Conservation (phyloP, 2,888 invertebrate genomes). For the Heliconius hortense region DNA sequence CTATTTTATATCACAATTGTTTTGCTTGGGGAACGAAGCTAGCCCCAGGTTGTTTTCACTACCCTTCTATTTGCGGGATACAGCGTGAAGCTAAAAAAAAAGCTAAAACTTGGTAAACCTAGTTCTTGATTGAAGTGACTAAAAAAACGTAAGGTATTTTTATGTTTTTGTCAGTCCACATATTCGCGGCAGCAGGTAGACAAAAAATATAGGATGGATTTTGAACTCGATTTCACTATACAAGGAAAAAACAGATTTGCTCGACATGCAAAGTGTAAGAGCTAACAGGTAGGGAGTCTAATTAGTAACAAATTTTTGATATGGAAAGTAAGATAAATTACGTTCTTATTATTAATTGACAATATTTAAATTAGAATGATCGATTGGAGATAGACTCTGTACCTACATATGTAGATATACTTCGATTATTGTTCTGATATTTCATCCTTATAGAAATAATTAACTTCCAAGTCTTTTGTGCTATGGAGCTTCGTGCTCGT, state of each 20-base stretch:
- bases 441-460: not conserved
- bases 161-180: not conserved
- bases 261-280: conserved; percentile 1
- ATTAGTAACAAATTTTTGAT: conserved; percentile 22
- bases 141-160: conserved; percentile 4
- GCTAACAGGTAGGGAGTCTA: conserved; percentile 17
- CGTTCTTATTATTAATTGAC: conserved; percentile 10
- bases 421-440: no score
- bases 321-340: conserved; percentile 17
- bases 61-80: not conserved
- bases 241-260: conserved; percentile 21
- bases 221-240: conserved; percentile 32
- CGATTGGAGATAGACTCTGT: conserved; percentile 28
- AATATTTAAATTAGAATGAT: conserved; percentile 18
- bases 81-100: conserved; percentile 1
- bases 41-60: not conserved
- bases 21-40: not conserved
- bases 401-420: no score
- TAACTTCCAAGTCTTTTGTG: not conserved
- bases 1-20: no score
- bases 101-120: no score
- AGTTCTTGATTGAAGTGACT: not conserved
- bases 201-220: conserved; percentile 25
- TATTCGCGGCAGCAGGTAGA: conserved; percentile 25
- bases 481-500: not conserved